Conservation (phyloP, 2,113 vertebrate species). For the Oenanthe oenanthe region DNA sequence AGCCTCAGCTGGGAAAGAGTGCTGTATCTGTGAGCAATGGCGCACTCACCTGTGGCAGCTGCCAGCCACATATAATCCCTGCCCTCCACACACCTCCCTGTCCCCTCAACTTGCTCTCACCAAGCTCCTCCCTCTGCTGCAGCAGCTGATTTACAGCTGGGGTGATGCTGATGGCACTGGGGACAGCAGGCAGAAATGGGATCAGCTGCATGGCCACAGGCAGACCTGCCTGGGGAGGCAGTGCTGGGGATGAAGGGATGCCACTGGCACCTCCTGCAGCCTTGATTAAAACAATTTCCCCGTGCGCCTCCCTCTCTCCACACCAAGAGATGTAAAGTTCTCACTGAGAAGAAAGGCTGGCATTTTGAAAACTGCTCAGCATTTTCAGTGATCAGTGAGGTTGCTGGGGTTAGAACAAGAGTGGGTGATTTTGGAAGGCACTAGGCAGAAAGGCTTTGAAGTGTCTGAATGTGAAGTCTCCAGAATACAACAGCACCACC, state of each 20-base stretch:
- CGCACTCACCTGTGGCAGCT: neutral
- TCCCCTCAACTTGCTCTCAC: neutral
- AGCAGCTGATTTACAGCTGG: neutral
- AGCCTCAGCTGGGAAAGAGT: neutral
- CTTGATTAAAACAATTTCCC: neutral
- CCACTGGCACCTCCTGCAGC: neutral
- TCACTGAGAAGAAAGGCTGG: neutral
- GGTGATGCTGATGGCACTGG: rapidly evolving
- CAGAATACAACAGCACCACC: neutral
- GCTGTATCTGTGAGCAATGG: rapidly evolving
- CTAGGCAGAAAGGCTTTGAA: neutral
- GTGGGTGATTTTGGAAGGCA: neutral
- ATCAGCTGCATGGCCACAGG: neutral
- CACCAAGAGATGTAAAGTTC: neutral
- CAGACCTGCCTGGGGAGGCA: rapidly evolving
- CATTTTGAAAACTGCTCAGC: neutral
- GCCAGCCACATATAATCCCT: neutral
- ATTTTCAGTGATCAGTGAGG: neutral
- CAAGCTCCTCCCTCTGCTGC: neutral
- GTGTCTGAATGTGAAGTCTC: neutral
- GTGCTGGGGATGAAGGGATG: neutral
- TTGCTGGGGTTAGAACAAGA: neutral
- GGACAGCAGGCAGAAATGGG: neutral
- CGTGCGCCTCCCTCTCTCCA: neutral
- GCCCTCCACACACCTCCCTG: too few relatives aligned